These are phyloP conservation scores for Glaucomys volans DNA, from an alignment of 2,113 vertebrate genomes.

Conservation along the genomic window DNA sequence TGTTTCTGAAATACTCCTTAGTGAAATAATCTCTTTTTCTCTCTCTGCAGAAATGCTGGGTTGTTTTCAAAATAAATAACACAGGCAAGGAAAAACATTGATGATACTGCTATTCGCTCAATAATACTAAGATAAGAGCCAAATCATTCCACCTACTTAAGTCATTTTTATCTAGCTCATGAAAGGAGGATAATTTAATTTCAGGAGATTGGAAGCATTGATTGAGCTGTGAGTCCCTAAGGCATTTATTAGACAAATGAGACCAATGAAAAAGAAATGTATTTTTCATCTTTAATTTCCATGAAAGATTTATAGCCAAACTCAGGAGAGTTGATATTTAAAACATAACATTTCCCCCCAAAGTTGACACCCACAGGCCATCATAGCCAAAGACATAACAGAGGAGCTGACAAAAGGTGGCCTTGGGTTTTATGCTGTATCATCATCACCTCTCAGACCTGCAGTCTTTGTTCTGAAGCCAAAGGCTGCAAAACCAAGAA, in stretches of 20 bases:
- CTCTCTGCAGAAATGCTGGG: neutral
- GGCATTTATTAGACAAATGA: constrained; percentile 80
- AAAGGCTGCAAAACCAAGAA: neutral
- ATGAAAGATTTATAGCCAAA: constrained; percentile 66
- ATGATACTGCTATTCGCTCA: constrained; percentile 38
- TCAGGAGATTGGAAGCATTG: constrained; percentile 75
- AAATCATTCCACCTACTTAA: constrained; percentile 73
- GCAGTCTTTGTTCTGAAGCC: neutral
- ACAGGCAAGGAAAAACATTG: neutral
- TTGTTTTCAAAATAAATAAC: constrained; percentile 60
- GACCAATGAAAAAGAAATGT: constrained; percentile 71
- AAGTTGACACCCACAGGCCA: neutral
- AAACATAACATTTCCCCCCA: neutral
- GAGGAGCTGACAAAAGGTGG: neutral
- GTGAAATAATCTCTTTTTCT: neutral
- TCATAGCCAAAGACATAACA: neutral
- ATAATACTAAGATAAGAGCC: constrained; percentile 56
- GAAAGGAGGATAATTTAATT: constrained; percentile 76
- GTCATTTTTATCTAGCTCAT: constrained; percentile 68
- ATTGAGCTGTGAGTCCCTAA: constrained; percentile 70
- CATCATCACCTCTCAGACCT: neutral
- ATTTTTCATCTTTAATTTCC: constrained; percentile 77
- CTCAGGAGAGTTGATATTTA: constrained; percentile 27
- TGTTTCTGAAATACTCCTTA: neutral
- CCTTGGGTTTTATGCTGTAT: neutral